A percentile compares a stretch with the other conserved stretches of the same genome.
phyloP scores from a whole-genome alignment of 2,113 vertebrate genomes.

The Plecturocebus donacophilus region DNA sequence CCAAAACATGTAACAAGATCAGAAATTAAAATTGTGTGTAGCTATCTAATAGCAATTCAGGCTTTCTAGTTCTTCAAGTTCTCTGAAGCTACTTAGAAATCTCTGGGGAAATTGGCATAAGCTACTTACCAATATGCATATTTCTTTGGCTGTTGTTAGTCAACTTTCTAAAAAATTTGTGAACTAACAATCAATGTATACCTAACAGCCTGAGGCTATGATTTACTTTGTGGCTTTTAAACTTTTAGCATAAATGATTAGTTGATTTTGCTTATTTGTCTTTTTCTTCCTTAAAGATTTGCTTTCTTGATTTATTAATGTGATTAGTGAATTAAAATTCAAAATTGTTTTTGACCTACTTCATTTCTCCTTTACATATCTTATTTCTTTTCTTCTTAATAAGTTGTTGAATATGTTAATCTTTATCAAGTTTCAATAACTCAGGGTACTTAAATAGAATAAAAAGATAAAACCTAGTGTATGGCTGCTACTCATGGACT shows the following conservation, averaged over 20 bases:
- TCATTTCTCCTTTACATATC: conserved; percentile 18
- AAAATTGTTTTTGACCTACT: background rate
- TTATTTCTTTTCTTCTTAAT: background rate
- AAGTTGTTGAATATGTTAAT: background rate
- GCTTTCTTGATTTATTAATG: conserved; percentile 8
- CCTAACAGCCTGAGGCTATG: background rate
- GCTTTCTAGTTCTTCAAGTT: background rate
- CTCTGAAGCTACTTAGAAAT: background rate
- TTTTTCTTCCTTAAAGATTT: conserved; percentile 7
- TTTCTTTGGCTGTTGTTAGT: background rate
- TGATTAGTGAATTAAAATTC: conserved; percentile 26
- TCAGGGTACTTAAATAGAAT: background rate
- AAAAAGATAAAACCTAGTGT: background rate
- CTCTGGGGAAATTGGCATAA: background rate
- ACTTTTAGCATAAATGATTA: background rate
- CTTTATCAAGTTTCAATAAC: background rate
- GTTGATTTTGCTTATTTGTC: background rate
- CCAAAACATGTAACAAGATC: background rate
- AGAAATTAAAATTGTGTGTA: conserved; percentile 23
- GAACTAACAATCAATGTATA: background rate
- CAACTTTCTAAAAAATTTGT: background rate
- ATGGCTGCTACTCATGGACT: background rate
- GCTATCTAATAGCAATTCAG: background rate
- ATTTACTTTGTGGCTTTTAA: background rate
- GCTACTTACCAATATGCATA: background rate